These are phyloP conservation scores for Caenorhabditis sp. DNA, from an alignment of 2,888 invertebrate species.

Conservation along the genomic window DNA sequence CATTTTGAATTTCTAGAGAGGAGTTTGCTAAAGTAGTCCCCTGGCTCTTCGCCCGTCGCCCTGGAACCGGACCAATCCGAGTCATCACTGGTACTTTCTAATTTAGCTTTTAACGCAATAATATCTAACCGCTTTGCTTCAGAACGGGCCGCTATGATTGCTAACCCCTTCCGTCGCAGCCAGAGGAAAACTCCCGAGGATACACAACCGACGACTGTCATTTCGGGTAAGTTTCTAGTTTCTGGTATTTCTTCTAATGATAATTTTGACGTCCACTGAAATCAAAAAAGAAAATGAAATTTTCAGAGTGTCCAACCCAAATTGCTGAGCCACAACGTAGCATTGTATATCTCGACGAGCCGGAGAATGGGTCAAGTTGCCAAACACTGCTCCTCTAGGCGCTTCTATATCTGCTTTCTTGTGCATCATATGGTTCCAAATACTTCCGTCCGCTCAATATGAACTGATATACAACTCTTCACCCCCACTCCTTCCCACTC, in stretches of 20 bases:
- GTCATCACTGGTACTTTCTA: slow-evolving; percentile 39
- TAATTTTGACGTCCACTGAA: too few relatives aligned
- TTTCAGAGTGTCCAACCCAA: slow-evolving; percentile 38
- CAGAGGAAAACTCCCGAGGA: slow-evolving; percentile 6
- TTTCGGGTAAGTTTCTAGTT: slow-evolving; percentile 37
- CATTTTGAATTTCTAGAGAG: slow-evolving; percentile 73
- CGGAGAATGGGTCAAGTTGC: slow-evolving; percentile 57
- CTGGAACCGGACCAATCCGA: slow-evolving; percentile 44
- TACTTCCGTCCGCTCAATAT: not conserved
- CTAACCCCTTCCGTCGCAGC: slow-evolving; percentile 51
- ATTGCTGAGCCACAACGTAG: slow-evolving; percentile 46
- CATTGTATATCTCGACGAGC: slow-evolving; percentile 57
- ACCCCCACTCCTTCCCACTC: not conserved
- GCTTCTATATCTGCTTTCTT: not conserved
- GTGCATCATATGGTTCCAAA: not conserved
- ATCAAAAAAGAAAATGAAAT: slow-evolving; percentile 24
- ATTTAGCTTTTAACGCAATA: not conserved
- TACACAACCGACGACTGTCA: slow-evolving; percentile 29
- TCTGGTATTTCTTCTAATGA: too few relatives aligned
- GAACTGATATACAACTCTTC: not conserved
- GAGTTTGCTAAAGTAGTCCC: slow-evolving; percentile 78
- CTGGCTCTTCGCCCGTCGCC: slow-evolving; percentile 55
- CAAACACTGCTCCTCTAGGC: slow-evolving; percentile 51
- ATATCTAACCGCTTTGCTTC: not conserved
- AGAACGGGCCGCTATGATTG: slow-evolving; percentile 47